A percentile compares a stretch with the other conserved stretches of the same genome.
Conservation (phyloP, 1,140 invertebrate genomes). For the Coelopa frigida region DNA sequence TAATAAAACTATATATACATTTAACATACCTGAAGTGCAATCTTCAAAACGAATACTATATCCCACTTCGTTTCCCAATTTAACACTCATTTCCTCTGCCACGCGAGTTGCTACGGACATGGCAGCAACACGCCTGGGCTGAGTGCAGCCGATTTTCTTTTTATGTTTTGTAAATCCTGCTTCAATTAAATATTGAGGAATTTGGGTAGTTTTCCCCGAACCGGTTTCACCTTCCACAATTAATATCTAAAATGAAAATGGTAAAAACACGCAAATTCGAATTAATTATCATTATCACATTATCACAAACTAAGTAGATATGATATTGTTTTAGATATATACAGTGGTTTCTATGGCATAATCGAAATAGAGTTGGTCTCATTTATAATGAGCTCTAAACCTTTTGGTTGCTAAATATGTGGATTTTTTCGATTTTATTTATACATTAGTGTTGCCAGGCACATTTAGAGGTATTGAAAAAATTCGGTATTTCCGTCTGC, state of each 20-base stretch:
- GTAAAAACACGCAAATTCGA: no score
- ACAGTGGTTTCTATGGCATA: not conserved
- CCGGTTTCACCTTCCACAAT: slow-evolving; percentile 99
- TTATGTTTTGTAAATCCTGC: slow-evolving; percentile 77
- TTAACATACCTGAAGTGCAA: slow-evolving; percentile 77
- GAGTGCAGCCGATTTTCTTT: slow-evolving; percentile 89
- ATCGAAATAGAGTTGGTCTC: no score
- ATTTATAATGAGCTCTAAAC: no score
- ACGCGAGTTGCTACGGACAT: slow-evolving; percentile 99
- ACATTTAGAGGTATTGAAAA: no score
- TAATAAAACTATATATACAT: slow-evolving; percentile 1
- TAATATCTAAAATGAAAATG: slow-evolving; percentile 59
- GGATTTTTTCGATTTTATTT: no score
- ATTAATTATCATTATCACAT: no score
- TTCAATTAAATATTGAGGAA: slow-evolving; percentile 94
- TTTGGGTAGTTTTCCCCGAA: slow-evolving; percentile 97
- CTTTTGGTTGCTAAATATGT: no score
- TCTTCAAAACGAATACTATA: slow-evolving; percentile 99
- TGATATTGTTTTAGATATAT: no score
- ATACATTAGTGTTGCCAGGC: no score
- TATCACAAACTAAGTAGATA: not conserved
- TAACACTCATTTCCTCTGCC: slow-evolving; percentile 99
- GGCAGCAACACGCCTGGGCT: slow-evolving; percentile 93
- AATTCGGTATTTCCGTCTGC: no score
- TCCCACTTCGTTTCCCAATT: slow-evolving; percentile 97